Base-by-base conservation (phyloP, 1,140 invertebrate species). In the Drosophila baimaii region DNA sequence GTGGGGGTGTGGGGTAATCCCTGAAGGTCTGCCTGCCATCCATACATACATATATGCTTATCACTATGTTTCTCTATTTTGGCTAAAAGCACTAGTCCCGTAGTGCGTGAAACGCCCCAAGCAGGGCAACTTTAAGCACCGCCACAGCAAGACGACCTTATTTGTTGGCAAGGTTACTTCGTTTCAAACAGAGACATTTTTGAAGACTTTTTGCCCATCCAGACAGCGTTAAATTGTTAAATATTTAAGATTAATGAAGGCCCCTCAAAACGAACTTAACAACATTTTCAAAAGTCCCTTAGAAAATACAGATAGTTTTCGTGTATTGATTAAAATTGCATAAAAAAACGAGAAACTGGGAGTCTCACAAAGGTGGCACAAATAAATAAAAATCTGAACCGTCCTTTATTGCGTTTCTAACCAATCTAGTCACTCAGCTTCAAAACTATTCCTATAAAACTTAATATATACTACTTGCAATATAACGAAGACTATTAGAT, bases 31-130 rank as follows among this genome's bases (percentile, higher is more conserved):
- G 12, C 19, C 13, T 10, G 23, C 19, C 13, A 33, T 39, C 23
- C 37, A 5, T 19, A 21, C 15, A n/a, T 49, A 9, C 19, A 44
- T 68, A 33, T 29, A 49, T 41, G 51, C 54, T 49, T 54, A 49
- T 57, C 31, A 33, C 41, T 27, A 29, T 37, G 21, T 41, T 23
- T 31, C 47, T 49, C 10, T 29, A n/a, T 35, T 55, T 55, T 56
- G 7, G n/a, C n/a, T 19, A 15, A 37, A 55, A 39, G n/a, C 12
- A 25, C 31, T 46, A 25, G 23, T 46, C 5, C n/a, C n/a, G 39
- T 19, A 21, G 17, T 47, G 25, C 9, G 12, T 55, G 29, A 54
- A 37, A 10, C 12, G 15, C 13, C 29, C 21, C 2, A 35, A 17
- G 46, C 12, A 25, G n/a, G 35, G 21, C n/a, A 39, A 27, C n/a